Evolutionary conservation across 1,140 invertebrate species (phyloP), one percentile per base, ranked within the genome.

Genomic region (Maniola jurtina): DNA sequence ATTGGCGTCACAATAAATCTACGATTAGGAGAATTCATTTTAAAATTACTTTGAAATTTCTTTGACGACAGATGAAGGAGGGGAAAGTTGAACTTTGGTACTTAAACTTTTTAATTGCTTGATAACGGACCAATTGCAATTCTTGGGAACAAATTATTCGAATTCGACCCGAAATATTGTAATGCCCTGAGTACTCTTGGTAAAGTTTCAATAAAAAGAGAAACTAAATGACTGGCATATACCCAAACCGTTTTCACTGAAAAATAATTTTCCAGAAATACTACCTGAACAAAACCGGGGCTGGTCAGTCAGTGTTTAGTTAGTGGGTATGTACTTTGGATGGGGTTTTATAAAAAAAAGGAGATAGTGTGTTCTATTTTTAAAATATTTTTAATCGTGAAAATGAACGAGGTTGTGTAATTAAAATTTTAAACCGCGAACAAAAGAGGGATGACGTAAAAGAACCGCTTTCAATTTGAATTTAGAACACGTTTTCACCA

Each of bases 51-150:
- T 57, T n/a, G 11, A 25, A 65, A 71, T 72, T 70, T 72, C 72
- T 71, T 72, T 56, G 60, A 67, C 54, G 64, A 70, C 59, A 62
- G 61, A 62, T 68, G 65, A 52, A 66, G 63, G 66, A 66, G 72
- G 73, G 72, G 68, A 15, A 66, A 69, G 66, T 67, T 35, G 58
- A 66, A 69, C 70, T 72, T 68, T 56, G 52, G 61, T 63, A 14
- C 47, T 14, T 15, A 60, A 62, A 77, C 64, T 76, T 76, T 81
- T 81, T 83, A 80, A 80, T 83, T 81, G 77, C 73, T 77, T 71
- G 68, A 71, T 62, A 67, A 33, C 52, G 25, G 36, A 33, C 36
- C 40, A 13, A 63, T 57, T 64, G 42, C 33, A 40, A 64, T 48
- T 64, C 33, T 57, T 40, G 33, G 14, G 55, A 34, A 52, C 14